Percentiles rank a stretch among this genome's conserved stretches.
phyloP scores from a whole-genome alignment of 2,888 invertebrate species.

The Acronicta leporina region DNA sequence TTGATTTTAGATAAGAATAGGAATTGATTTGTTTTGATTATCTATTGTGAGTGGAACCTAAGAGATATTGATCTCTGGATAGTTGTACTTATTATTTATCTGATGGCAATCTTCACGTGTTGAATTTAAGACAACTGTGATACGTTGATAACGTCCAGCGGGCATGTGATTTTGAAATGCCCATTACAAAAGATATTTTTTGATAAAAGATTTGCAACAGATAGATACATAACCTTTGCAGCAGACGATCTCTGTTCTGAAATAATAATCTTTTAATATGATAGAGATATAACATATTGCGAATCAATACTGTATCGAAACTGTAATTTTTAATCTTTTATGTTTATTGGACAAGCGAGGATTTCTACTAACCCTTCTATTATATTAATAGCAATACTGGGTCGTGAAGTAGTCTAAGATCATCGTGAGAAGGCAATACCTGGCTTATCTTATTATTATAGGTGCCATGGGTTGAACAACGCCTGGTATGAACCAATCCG shows the following conservation, averaged over 20 bases:
- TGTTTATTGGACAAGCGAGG: too few relatives aligned
- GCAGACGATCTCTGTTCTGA: too few relatives aligned
- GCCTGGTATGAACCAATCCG: neutral
- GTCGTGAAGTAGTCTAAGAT: neutral
- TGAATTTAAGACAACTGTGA: neutral
- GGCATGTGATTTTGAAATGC: slow-evolving; percentile 2
- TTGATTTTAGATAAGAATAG: slow-evolving; percentile 14
- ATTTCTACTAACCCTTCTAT: too few relatives aligned
- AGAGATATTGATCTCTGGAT: slow-evolving; percentile 14
- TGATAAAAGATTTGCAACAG: too few relatives aligned
- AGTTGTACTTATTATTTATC: neutral
- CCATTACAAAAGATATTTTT: neutral
- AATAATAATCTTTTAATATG: too few relatives aligned
- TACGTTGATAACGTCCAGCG: neutral
- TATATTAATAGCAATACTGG: neutral
- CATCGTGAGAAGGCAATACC: too few relatives aligned
- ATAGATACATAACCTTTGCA: too few relatives aligned
- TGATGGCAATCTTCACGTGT: neutral
- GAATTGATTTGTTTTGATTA: slow-evolving; percentile 6
- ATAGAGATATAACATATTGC: too few relatives aligned
- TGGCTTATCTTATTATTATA: too few relatives aligned
- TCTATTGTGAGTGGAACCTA: slow-evolving; percentile 21
- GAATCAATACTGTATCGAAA: too few relatives aligned
- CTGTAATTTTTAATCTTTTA: too few relatives aligned
- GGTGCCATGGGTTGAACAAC: neutral